Evolutionary conservation across 2,888 invertebrate genomes (phyloP).

Genomic region (Sinopyrophorus schimmeli): DNA sequence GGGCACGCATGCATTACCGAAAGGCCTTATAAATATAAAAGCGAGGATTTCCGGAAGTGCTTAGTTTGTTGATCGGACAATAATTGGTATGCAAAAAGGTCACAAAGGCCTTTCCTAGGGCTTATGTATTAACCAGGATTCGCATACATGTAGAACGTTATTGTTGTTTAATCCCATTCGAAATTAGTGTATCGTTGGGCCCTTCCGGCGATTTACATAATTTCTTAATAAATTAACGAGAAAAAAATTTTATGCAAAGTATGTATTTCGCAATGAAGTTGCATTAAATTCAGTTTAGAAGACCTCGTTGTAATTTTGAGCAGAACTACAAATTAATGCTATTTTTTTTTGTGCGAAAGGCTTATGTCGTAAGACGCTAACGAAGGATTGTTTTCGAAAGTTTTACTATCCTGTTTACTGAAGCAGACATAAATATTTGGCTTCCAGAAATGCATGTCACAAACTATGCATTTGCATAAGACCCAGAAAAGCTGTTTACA

Average conservation of each 20-base stretch:
- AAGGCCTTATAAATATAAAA: slow-evolving; percentile 14
- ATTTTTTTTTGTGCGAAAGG: too few species aligned
- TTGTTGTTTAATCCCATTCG: slow-evolving; percentile 19
- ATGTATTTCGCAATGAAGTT: too few species aligned
- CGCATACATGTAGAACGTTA: slow-evolving; percentile 20
- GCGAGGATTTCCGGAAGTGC: slow-evolving; percentile 7
- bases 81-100: slow-evolving; percentile 22
- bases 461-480: slow-evolving; percentile 4
- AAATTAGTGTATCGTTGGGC: slow-evolving; percentile 22
- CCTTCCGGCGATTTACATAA: slow-evolving; percentile 7
- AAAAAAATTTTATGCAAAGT: background rate
- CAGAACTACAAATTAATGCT: too few species aligned
- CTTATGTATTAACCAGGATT: slow-evolving; percentile 16
- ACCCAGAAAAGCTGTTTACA: slow-evolving; percentile 4
- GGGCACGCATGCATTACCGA: too few species aligned
- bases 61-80: slow-evolving; percentile 17
- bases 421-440: too few species aligned
- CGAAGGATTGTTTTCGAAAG: too few species aligned
- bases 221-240: too few species aligned
- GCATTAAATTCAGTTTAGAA: too few species aligned
- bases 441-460: background rate
- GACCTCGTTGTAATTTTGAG: too few species aligned
- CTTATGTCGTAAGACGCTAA: too few species aligned
- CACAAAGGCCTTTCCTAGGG: slow-evolving; percentile 7
- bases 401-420: too few species aligned